Evolutionary conservation across 1,140 invertebrate genomes (phyloP), one percentile per base, ranked within the genome.

Genomic region (Monochamus saltuarius): DNA sequence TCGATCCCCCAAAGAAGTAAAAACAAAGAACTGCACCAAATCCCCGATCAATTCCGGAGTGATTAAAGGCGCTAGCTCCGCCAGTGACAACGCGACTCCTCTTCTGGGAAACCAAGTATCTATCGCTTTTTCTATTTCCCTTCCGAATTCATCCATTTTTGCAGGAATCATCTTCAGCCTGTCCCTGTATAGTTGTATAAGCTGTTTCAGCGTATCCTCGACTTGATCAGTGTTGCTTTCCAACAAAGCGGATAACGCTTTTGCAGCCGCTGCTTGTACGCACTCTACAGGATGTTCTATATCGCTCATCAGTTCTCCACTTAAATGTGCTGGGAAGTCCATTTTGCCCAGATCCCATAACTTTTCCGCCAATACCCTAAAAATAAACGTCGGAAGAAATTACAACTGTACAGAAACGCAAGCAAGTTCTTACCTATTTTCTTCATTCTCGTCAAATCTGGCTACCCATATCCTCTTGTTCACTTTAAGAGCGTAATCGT

Each of bases 61-160:
- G 7, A 96, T 79, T 17, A 88, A 79, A 7, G 86, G 83, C 7
- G 90, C 89, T 57, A 95, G 79, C 73, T 91, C 85, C 2, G 80
- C 81, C 16, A 97, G 79, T 13, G 91, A 88, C 53, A 94, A 79
- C 0, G 92, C 95, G 47, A 95, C 88, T 13, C 96, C 97, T 65
- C 88, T 84, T 42, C 97, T 81, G 1, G 89, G 88, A 56, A 89
- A 87, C 93, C 93, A 99, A 61, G 87, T 85, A 77, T 98, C 95
- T 39, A 91, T 81, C 35, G 91, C 87, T 65, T 92, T 88, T 68
- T 89, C 86, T 13, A 95, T 80, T 67, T 94, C 86, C 43, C 97
- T 87, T 37, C 95, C 95, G 80, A 98, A 95, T 73, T 91, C 86
- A 77, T 99, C 95, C 46, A 94, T 75, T 73, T 89, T 87, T 4